phyloP scores from a whole-genome alignment of 2,888 invertebrate species.

The Itoplectis maculator region DNA sequence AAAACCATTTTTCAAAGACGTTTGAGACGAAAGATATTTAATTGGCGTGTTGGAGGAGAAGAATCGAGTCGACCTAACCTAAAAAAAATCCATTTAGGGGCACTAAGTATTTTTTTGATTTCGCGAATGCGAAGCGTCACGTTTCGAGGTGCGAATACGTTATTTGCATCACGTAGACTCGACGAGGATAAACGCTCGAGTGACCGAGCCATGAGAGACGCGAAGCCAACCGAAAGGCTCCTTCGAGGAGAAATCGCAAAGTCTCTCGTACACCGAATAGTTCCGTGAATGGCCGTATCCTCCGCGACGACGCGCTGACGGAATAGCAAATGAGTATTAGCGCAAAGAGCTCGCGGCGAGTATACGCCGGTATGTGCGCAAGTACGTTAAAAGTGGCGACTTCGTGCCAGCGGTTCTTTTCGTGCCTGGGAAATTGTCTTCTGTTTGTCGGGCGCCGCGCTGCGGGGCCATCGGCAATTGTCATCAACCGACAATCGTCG shows the following conservation, averaged over 20 bases:
- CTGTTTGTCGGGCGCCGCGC: conserved; percentile 33
- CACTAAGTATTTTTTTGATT: not conserved
- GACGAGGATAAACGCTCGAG: conserved; percentile 52
- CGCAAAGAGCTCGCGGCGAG: conserved; percentile 47
- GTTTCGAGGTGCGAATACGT: conserved; percentile 47
- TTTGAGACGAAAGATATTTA: no score
- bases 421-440: conserved; percentile 29
- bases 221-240: conserved; percentile 49
- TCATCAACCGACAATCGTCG: conserved; percentile 58
- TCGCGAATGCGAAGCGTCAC: not conserved
- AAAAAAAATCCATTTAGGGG: not conserved
- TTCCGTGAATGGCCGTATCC: conserved; percentile 77
- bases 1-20: no score
- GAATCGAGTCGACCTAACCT: not conserved
- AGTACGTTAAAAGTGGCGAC: conserved; percentile 21
- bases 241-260: conserved; percentile 63
- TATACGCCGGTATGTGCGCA: conserved; percentile 43
- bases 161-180: conserved; percentile 69
- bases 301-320: conserved; percentile 73
- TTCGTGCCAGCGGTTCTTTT: conserved; percentile 18
- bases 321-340: conserved; percentile 75
- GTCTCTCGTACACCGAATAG: conserved; percentile 70
- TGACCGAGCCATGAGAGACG: conserved; percentile 48
- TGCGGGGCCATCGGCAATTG: conserved; percentile 47
- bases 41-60: no score